Conservation (phyloP, 2,797 vertebrate genomes). For the Lutjanus campechanus region DNA sequence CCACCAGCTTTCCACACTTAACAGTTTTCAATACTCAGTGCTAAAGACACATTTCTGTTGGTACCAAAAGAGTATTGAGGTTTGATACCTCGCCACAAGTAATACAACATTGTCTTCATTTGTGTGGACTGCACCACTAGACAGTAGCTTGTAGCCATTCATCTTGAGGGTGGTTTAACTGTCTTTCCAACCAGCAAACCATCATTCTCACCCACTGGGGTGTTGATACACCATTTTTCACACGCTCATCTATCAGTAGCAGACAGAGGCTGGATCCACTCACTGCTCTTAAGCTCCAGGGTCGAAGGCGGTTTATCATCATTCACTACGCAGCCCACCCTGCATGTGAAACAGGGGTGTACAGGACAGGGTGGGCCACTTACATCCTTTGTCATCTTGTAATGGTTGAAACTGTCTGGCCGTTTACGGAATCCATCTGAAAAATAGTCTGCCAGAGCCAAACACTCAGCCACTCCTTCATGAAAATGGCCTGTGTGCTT, state of each 20-base stretch:
- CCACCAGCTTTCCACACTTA: not conserved
- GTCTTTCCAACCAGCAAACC: constrained; percentile 27
- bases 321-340: constrained; percentile 40
- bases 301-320: constrained; percentile 53
- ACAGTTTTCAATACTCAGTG: not conserved
- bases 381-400: constrained; percentile 53
- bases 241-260: constrained; percentile 59
- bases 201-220: constrained; percentile 41
- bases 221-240: constrained; percentile 50
- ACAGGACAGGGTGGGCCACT: constrained; percentile 38
- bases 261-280: constrained; percentile 51
- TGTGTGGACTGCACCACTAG: constrained; percentile 4
- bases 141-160: constrained; percentile 24
- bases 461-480: constrained; percentile 34
- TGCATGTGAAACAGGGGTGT: constrained; percentile 26
- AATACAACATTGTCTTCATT: not conserved
- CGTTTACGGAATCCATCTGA: constrained; percentile 38
- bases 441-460: constrained; percentile 32
- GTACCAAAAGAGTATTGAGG: not conserved
- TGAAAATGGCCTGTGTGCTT: constrained; percentile 49
- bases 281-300: constrained; percentile 28
- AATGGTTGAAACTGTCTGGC: constrained; percentile 44
- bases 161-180: constrained; percentile 24
- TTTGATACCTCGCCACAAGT: not conserved
- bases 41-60: not conserved